phyloP scores from a whole-genome alignment of 92 coral and sea anemone genomes.

The Zoanthus gigantus region DNA sequence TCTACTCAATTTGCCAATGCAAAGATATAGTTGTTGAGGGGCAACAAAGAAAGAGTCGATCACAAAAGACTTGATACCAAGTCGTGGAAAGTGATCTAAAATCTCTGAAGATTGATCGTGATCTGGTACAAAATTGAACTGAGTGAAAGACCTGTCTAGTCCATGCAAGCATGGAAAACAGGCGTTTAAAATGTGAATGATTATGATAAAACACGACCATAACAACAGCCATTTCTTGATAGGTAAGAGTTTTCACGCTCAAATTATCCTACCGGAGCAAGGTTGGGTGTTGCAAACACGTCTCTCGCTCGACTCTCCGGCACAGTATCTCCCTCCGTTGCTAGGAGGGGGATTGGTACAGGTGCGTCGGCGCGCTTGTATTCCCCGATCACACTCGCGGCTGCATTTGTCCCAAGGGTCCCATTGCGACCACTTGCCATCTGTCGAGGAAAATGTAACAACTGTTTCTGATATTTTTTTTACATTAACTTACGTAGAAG shows the following conservation, averaged over 20 bases:
- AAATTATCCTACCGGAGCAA: slow-evolving; percentile 71
- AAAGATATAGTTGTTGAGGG: background rate
- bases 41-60: background rate
- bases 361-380: slow-evolving; percentile 75
- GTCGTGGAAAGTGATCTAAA: no score
- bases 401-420: slow-evolving; percentile 80
- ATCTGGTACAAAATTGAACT: no score
- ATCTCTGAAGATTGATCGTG: no score
- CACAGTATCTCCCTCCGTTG: slow-evolving; percentile 87
- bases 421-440: slow-evolving; percentile 94
- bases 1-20: no score
- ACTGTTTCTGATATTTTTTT: no score
- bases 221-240: background rate
- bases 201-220: no score
- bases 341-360: slow-evolving; percentile 97
- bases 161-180: no score
- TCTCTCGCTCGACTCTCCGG: slow-evolving; percentile 62
- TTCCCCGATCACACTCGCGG: slow-evolving; percentile 88
- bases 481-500: no score
- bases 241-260: background rate
- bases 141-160: background rate
- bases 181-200: no score
- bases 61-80: no score
- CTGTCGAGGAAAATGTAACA: slow-evolving; percentile 25
- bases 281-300: slow-evolving; percentile 80